A percentile compares a stretch with the other conserved stretches of the same genome.
Evolutionary conservation across 2,113 vertebrate species (phyloP).

Genomic region (Oryzias woworae): DNA sequence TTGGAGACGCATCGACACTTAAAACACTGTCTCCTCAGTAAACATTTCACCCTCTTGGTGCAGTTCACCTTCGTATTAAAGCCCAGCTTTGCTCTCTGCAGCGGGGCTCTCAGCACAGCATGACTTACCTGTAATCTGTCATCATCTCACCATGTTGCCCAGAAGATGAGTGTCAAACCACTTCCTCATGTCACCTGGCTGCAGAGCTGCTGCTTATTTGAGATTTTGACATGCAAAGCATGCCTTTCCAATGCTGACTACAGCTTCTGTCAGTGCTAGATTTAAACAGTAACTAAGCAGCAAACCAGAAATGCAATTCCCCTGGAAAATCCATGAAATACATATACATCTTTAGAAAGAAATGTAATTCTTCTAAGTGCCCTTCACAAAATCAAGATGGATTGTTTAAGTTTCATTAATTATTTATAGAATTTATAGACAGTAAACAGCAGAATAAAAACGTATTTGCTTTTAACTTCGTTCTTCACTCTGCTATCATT

Average conservation of each 20-base stretch:
- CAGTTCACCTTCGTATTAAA: constrained; percentile 17
- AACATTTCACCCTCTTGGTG: neutral
- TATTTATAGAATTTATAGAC: too few relatives aligned
- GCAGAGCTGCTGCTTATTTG: constrained; percentile 30
- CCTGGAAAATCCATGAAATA: too few relatives aligned
- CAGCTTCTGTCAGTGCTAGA: constrained; percentile 21
- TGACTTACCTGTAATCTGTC: constrained; percentile 46
- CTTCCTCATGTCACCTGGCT: constrained; percentile 21
- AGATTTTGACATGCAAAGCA: too few relatives aligned
- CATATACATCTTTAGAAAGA: too few relatives aligned
- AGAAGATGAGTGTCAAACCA: constrained; percentile 45
- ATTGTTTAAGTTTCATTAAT: too few relatives aligned
- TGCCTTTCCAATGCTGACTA: constrained; percentile 8
- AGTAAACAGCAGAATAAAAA: too few relatives aligned
- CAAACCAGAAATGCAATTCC: too few relatives aligned
- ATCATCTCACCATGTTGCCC: constrained; percentile 51
- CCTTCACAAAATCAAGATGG: too few relatives aligned
- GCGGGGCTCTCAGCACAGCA: constrained; percentile 38
- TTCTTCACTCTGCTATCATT: neutral
- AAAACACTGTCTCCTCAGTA: too few relatives aligned
- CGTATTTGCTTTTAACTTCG: neutral
- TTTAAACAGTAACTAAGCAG: neutral
- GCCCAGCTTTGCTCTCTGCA: constrained; percentile 29
- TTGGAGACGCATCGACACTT: too few relatives aligned
- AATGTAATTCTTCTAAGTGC: too few relatives aligned